These are phyloP conservation scores for Ctenomys sociabilis DNA, from an alignment of 2,113 vertebrate species.

Conservation along the genomic window DNA sequence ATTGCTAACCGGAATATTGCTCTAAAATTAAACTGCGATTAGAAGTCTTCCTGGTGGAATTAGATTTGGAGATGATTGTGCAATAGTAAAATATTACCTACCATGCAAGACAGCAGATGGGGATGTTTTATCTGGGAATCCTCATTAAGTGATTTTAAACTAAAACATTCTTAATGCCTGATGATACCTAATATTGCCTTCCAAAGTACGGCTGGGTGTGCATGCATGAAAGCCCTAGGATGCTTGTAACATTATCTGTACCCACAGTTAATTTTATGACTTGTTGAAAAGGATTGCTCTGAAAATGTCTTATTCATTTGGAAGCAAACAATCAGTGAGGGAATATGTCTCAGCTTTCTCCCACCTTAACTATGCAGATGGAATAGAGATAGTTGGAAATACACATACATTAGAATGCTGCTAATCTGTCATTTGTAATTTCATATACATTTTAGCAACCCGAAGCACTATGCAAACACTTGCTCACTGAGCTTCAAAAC, in stretches of 20 bases:
- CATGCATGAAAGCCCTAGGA: slow-evolving; percentile 46
- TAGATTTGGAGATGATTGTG: slow-evolving; percentile 80
- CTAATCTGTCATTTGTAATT: slow-evolving; percentile 21
- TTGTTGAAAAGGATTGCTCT: slow-evolving; percentile 60
- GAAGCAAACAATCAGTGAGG: slow-evolving; percentile 47
- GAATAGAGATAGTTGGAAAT: background rate
- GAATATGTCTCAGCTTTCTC: slow-evolving; percentile 8
- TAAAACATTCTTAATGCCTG: slow-evolving; percentile 77
- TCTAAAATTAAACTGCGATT: slow-evolving; percentile 85
- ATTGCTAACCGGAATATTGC: slow-evolving; percentile 81
- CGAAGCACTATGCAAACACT: slow-evolving; percentile 43
- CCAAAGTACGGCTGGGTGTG: slow-evolving; percentile 3
- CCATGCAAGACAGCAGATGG: slow-evolving; percentile 79
- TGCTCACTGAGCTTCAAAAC: slow-evolving; percentile 62
- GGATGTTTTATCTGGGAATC: slow-evolving; percentile 79
- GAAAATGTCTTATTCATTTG: slow-evolving; percentile 50
- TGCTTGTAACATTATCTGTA: slow-evolving; percentile 67
- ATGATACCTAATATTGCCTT: slow-evolving; percentile 66
- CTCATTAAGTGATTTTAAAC: slow-evolving; percentile 80
- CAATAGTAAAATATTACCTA: slow-evolving; percentile 81
- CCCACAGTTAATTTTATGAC: slow-evolving; percentile 64
- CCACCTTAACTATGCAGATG: background rate
- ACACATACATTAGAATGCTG: background rate
- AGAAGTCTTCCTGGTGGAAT: slow-evolving; percentile 82
- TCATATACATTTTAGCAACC: slow-evolving; percentile 23